phyloP scores from a whole-genome alignment of 2,113 vertebrate genomes.

The Protobothrops mucrosquamatus region DNA sequence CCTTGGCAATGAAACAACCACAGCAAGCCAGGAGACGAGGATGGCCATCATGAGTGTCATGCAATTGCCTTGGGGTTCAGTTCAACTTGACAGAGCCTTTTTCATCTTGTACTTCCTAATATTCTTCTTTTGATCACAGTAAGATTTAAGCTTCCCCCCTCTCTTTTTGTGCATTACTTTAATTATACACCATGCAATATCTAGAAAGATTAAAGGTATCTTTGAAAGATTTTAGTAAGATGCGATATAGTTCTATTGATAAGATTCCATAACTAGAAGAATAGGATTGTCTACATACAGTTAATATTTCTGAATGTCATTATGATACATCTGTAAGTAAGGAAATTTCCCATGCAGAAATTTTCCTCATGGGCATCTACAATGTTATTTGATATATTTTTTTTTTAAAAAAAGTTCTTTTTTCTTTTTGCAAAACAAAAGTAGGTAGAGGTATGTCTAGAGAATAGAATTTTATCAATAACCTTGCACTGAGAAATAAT shows the following conservation, averaged over 20 bases:
- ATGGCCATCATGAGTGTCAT: no score
- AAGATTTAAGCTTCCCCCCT: no score
- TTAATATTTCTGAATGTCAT: not conserved
- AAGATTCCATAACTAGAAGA: not conserved
- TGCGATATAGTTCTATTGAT: not conserved
- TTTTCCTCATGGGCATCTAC: not conserved
- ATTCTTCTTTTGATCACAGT: no score
- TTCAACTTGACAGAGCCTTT: no score
- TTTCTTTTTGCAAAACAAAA: not conserved
- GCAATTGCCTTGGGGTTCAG: no score
- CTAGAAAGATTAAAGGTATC: no score
- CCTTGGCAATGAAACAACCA: no score
- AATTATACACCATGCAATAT: no score
- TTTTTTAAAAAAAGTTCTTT: not conserved
- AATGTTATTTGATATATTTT: not conserved
- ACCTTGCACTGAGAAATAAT: not conserved
- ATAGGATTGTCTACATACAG: not conserved
- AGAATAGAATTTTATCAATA: not conserved
- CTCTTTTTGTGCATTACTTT: no score
- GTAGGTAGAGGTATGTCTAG: not conserved
- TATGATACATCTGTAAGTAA: not conserved
- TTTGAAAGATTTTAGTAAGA: not conserved
- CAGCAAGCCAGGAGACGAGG: no score
- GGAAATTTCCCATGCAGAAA: not conserved
- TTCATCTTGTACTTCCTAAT: no score